Conservation (phyloP, 1,140 invertebrate genomes). For the Tenebrio molitor region DNA sequence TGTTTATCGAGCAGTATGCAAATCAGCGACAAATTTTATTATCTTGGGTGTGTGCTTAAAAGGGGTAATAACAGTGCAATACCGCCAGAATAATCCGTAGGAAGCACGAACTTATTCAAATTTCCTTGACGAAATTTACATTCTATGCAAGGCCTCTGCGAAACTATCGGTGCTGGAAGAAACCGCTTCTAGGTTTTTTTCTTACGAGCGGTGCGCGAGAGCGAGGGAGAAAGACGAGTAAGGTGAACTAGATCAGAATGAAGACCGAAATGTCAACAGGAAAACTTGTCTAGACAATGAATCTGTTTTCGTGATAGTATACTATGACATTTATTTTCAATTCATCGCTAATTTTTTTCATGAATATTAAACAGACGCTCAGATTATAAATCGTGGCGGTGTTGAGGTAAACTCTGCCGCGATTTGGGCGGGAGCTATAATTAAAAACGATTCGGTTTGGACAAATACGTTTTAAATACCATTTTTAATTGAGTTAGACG, state of each 20-base stretch:
- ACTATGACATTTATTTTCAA: slow-evolving; percentile 38
- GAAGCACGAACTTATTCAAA: slow-evolving; percentile 14
- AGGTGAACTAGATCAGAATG: slow-evolving; percentile 45
- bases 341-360: slow-evolving; percentile 38
- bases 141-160: slow-evolving; percentile 26
- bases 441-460: slow-evolving; percentile 17
- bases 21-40: slow-evolving; percentile 23
- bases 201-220: neutral
- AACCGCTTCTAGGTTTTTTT: slow-evolving; percentile 1
- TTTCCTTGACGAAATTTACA: slow-evolving; percentile 34
- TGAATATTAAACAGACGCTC: slow-evolving; percentile 21
- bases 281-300: slow-evolving; percentile 46
- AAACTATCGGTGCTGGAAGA: neutral
- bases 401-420: slow-evolving; percentile 10
- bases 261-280: slow-evolving; percentile 44
- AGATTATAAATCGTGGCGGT: slow-evolving; percentile 19
- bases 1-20: slow-evolving; percentile 20
- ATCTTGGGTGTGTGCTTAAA: slow-evolving; percentile 27
- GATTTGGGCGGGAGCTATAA: slow-evolving; percentile 9
- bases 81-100: slow-evolving; percentile 20
- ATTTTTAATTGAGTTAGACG: neutral
- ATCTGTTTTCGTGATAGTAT: slow-evolving; percentile 30
- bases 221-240: slow-evolving; percentile 4
- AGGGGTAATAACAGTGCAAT: slow-evolving; percentile 33
- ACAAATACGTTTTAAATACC: slow-evolving; percentile 16